Base-by-base conservation (phyloP, 1,140 invertebrate species). In the Mizuhopecten yessoensis region DNA sequence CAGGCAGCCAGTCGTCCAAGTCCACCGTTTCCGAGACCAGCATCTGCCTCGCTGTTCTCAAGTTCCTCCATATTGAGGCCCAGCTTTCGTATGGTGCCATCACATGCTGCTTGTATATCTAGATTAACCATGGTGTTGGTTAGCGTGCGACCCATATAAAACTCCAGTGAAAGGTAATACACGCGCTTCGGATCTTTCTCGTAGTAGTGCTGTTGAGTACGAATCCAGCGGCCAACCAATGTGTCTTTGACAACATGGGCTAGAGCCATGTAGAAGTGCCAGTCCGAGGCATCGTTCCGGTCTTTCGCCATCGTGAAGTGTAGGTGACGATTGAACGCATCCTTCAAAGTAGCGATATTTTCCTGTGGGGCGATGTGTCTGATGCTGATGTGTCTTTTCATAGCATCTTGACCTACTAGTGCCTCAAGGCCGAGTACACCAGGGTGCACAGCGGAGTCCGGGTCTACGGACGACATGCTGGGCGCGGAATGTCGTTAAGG, bases 91-190 rank as follows among this genome's bases (percentile, higher is more conserved):
- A 99, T 98, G 86, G 99, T 99, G 97, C 99, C 99, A 97, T 99
- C 99, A 94, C 98, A 99, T 36, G 98, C 98, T 33, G 98, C 98
- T 96, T 99, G 98, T 93, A 99, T 99, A 0, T 99, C 99, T 94
- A 99, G 97, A 96, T 99, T 99, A 90, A 99, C 98, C 99, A 99
- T 99, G 5, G 99, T 99, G 96, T 99, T 99, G 94, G 98, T 98
- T 17, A 99, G 97, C 13, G 98, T 98, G 89, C 99, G 97, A 17
- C 99, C 99, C 98, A 99, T 99, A 97, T 99, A 99, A 97, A 99
- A 99, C 97, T 99, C 99, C 97, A 99, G 96, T 0, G 99, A 99
- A 5, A 99, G 97, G 96, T 99, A 99, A 97, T 99, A 99, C 11
- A 99, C 98, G 93, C 99, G 97, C 99, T 99, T 94, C 1, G 99